Evolutionary conservation across 2,797 vertebrate species (phyloP).

Genomic region (Thalassophryne amazonica): DNA sequence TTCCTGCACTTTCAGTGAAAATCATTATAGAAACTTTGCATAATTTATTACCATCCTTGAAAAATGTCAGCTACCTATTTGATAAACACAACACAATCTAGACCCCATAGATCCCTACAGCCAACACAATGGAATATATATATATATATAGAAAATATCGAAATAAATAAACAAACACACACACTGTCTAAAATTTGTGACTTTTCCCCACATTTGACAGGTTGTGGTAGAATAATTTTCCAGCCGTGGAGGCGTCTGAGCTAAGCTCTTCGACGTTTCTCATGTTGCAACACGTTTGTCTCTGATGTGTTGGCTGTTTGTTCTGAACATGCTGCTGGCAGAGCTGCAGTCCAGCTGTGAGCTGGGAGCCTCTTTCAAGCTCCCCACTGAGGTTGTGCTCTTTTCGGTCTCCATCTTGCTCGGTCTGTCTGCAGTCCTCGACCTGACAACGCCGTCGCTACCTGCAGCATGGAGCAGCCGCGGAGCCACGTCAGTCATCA

Average conservation of each 20-base stretch:
- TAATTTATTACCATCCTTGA: no score
- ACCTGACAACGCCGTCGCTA: slow-evolving; percentile 35
- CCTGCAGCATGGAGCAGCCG: slow-evolving; percentile 37
- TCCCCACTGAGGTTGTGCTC: slow-evolving; percentile 45
- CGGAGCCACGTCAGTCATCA: no score
- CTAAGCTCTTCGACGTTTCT: neutral
- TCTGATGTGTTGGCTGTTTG: neutral
- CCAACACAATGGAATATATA: no score
- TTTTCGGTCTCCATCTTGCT: slow-evolving; percentile 23
- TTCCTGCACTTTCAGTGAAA: no score
- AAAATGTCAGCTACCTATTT: no score
- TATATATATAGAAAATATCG: no score
- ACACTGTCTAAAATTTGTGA: no score
- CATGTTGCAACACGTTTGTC: neutral
- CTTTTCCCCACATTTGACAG: no score
- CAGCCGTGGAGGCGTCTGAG: neutral
- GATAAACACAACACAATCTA: no score
- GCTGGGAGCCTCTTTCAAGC: slow-evolving; percentile 32
- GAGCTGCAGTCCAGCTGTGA: slow-evolving; percentile 35
- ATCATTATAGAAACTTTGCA: no score
- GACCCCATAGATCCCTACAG: no score
- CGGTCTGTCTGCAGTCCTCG: slow-evolving; percentile 32
- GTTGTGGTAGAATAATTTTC: neutral
- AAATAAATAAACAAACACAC: no score
- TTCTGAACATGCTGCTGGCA: neutral